Evolutionary conservation across 2,797 vertebrate genomes (phyloP), one percentile per base, ranked within the genome.

Genomic region (Apogon talboti): DNA sequence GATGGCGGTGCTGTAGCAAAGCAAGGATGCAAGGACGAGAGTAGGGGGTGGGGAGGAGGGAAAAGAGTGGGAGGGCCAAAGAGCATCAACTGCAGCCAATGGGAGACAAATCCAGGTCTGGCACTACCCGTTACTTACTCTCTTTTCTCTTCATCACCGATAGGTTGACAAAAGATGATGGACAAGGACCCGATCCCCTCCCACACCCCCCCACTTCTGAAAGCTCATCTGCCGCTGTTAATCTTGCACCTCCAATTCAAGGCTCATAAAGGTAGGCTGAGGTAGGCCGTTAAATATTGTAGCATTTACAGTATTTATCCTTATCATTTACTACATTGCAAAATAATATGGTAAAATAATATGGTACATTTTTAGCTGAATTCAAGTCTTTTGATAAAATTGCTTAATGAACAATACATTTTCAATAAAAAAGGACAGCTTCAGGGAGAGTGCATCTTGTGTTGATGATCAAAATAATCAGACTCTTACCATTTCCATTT

Each of bases 401-500:
- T 4, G 4, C 3, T 3, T 28, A 28, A 5, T 28, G 4, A 28
- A 28, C 4, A 28, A 28, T 28, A 6, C 24, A 28, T 28, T 28
- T 28, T 28, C 24, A 28, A 28, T 6, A 28, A 28, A 21, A 21
- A 21, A 28, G 4, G 24, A 28, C 24, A 28, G 24, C 24, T 28
- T 28, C 6, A 28, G 6, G 2, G 24, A 28, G 24, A 28, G 24
- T 2, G 8, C 19, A 21, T 21, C 3, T 13, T n/a, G 3, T 37
- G 4, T 21, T 0, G 1, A 50, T 49, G 57, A 13, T 21, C 1
- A 2, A 42, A 21, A 18, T 11, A 7, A 63, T 11, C 42, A 15
- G 43, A 19, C 1, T 67, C 82, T 87, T 81, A 94, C 94, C 92
- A 66, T 62, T 42, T 45, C 44, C 58, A 57, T 60, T 21, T 35